Conservation (phyloP, 37 sponge, comb jelly and placozoan species). For the Crambe crambe region DNA sequence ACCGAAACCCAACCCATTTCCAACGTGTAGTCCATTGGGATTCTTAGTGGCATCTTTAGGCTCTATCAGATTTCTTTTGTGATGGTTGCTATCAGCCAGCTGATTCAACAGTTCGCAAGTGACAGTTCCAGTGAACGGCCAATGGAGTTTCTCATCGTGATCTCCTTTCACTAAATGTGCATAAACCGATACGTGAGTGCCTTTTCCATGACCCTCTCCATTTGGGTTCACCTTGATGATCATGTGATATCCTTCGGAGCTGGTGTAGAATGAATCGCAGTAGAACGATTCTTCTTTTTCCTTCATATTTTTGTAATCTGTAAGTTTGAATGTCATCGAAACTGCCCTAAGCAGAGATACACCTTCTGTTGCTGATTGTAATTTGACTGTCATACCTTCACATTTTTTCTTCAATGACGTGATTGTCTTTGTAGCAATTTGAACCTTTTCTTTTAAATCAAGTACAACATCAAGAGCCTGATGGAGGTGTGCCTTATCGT, state of each 20-base stretch:
- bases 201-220: slow-evolving; percentile 18
- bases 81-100: background rate
- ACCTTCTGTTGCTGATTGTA: background rate
- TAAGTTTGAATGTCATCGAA: background rate
- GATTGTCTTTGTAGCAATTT: too few relatives aligned
- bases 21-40: too few relatives aligned
- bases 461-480: too few relatives aligned
- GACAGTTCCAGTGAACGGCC: background rate
- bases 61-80: too few relatives aligned
- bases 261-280: slow-evolving; percentile 16
- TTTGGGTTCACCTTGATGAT: slow-evolving; percentile 9
- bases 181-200: slow-evolving; percentile 22
- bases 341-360: too few relatives aligned
- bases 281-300: background rate
- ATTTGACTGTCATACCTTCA: background rate
- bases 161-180: slow-evolving; percentile 20
- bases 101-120: background rate
- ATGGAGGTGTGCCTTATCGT: too few relatives aligned
- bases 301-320: background rate
- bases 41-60: too few relatives aligned
- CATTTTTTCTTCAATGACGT: too few relatives aligned
- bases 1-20: too few relatives aligned
- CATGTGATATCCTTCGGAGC: slow-evolving; percentile 29
- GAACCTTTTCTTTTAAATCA: too few relatives aligned
- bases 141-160: slow-evolving; percentile 21